Percentiles rank a stretch among this genome's conserved stretches.
These are phyloP conservation scores for Sorex maritimensis DNA, from an alignment of 2,797 vertebrate species.

Conservation along the genomic window DNA sequence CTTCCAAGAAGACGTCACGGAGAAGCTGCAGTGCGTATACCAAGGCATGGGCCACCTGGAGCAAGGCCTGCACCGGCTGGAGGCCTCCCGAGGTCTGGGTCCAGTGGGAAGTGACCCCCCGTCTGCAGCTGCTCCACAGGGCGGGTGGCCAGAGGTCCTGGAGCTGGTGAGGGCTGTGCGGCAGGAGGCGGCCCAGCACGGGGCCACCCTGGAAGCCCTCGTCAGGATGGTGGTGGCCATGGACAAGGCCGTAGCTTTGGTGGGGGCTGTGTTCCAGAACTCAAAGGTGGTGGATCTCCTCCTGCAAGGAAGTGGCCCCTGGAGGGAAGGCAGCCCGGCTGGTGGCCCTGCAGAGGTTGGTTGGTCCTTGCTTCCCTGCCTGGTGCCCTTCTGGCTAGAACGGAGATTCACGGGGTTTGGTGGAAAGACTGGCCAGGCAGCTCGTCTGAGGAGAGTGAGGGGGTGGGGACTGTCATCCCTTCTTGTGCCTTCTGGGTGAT, in stretches of 20 bases:
- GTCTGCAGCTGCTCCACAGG: conserved; percentile 61
- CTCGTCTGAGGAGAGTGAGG: neutral
- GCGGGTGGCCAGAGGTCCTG: conserved; percentile 90
- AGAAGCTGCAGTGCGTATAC: conserved; percentile 90
- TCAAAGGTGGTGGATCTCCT: conserved; percentile 94
- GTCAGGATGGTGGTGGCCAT: conserved; percentile 91
- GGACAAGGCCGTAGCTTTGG: conserved; percentile 91
- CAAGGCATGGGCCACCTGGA: conserved; percentile 90
- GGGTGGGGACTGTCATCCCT: neutral
- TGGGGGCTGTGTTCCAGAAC: conserved; percentile 92
- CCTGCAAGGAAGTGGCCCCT: conserved; percentile 91
- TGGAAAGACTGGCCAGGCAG: neutral
- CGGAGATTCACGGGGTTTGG: neutral
- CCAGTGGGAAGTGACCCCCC: neutral
- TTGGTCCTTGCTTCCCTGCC: conserved; percentile 87
- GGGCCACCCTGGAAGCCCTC: conserved; percentile 92
- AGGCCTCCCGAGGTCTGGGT: conserved; percentile 61
- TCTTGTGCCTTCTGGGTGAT: neutral
- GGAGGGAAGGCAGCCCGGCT: conserved; percentile 90
- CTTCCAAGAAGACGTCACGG: conserved; percentile 91
- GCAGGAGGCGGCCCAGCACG: conserved; percentile 90
- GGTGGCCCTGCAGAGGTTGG: conserved; percentile 89
- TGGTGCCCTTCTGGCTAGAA: conserved; percentile 19
- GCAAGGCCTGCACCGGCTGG: conserved; percentile 88
- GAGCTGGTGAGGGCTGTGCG: conserved; percentile 89